These are phyloP conservation scores for Helicolenus hilgendorfi DNA, from an alignment of 2,797 vertebrate species.

Conservation along the genomic window DNA sequence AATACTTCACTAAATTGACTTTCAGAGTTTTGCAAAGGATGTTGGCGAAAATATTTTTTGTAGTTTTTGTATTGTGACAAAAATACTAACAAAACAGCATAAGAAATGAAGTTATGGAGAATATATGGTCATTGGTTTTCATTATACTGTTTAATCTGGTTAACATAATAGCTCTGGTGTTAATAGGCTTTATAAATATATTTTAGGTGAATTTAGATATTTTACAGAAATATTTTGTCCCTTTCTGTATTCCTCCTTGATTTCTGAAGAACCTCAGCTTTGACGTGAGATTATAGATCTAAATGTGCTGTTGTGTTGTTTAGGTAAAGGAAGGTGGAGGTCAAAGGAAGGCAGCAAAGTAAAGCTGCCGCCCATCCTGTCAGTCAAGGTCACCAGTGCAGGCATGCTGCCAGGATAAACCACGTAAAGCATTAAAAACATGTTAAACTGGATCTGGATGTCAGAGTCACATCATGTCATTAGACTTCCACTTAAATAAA, in stretches of 20 bases:
- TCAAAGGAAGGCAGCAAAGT: constrained; percentile 26
- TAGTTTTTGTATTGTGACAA: background rate
- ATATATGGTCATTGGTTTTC: background rate
- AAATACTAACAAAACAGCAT: background rate
- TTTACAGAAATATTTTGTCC: background rate
- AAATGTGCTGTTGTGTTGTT: background rate
- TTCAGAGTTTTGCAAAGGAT: background rate
- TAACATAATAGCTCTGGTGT: background rate
- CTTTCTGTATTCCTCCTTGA: background rate
- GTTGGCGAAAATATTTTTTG: background rate
- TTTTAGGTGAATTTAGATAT: background rate
- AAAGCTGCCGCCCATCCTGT: constrained; percentile 23
- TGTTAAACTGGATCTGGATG: background rate
- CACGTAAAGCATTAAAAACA: background rate
- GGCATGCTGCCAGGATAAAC: background rate
- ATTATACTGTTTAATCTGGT: background rate
- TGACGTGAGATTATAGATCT: background rate
- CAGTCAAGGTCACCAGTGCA: background rate
- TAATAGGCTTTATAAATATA: background rate
- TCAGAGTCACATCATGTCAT: background rate
- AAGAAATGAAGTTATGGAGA: background rate
- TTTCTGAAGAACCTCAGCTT: background rate
- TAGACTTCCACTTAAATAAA: background rate
- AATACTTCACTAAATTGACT: background rate
- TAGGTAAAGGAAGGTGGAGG: background rate